Evolutionary conservation across 1,140 invertebrate genomes (phyloP), one percentile per base, ranked within the genome.

Genomic region (Tetraneura akinire): DNA sequence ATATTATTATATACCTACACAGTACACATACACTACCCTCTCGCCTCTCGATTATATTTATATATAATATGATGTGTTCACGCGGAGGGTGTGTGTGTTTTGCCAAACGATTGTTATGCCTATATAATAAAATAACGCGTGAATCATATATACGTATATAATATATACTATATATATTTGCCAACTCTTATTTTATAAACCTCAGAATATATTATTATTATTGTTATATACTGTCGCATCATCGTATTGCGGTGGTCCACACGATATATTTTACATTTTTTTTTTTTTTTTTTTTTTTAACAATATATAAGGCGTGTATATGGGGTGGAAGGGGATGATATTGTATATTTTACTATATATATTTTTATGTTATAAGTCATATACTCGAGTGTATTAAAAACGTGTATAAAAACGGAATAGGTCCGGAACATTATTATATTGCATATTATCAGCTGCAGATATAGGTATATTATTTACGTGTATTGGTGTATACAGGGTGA

Each of bases 51-150:
- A n/a, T n/a, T n/a, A n/a, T n/a, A n/a, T n/a, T n/a, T n/a, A n/a
- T n/a, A n/a, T n/a, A n/a, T n/a, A n/a, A n/a, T n/a, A n/a, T n/a
- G n/a, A 16, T 64, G 32, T 5, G 62, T 18, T 47, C 23, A 26
- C 23, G 16, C 16, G 32, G 68, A 71, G 71, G 26, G 26, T 74
- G 71, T 74, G 71, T 74, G 23, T 74, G 71, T 74, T 74, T 74
- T 74, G 71, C 23, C 49, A 74, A 74, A 74, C 64, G 49, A 74
- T 55, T 32, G 51, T 74, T 57, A 51, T 57, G 26, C 51, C 29
- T 16, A 14, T 32, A 71, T 51, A 71, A 71, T 71, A 18, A 51
- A 51, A 71, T 71, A 51, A n/a, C 60, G 16, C 11, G 29, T 64
- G 26, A 29, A 10, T n/a, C 29, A 13, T 37, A 57, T 23, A 47